A percentile compares a stretch with the other conserved stretches of the same genome.
Evolutionary conservation across 2,888 invertebrate genomes (phyloP).

Genomic region (Drosophila multiciliata): DNA sequence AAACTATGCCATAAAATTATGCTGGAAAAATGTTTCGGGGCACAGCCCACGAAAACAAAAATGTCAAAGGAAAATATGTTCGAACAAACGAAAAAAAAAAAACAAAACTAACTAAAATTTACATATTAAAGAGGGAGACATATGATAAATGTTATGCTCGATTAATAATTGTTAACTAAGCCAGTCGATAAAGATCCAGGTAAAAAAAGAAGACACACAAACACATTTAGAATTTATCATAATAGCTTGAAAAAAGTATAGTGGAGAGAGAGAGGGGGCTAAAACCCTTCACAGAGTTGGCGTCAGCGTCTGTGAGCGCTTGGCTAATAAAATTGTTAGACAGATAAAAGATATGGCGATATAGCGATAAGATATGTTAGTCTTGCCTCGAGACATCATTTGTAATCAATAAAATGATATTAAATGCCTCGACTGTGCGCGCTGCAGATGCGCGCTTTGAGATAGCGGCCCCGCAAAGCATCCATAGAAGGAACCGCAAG

Average conservation of each 20-base stretch:
- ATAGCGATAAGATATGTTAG: constrained; percentile 56
- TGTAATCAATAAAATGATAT: constrained; percentile 78
- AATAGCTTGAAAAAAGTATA: constrained; percentile 15
- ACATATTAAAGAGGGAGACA: constrained; percentile 54
- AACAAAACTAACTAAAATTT: constrained; percentile 43
- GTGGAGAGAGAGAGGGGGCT: background rate
- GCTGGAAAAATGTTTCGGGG: constrained; percentile 46
- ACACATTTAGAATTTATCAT: constrained; percentile 46
- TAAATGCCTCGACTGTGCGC: constrained; percentile 56
- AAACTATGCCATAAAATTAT: constrained; percentile 48
- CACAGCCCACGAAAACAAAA: constrained; percentile 44
- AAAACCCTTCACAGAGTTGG: constrained; percentile 26
- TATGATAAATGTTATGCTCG: constrained; percentile 79
- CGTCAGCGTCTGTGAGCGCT: constrained; percentile 32
- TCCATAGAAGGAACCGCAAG: constrained; percentile 43
- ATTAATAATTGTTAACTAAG: constrained; percentile 81
- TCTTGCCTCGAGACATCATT: constrained; percentile 68
- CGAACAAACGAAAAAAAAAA: background rate
- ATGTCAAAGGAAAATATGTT: constrained; percentile 34
- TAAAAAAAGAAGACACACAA: constrained; percentile 21
- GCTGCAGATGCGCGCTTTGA: constrained; percentile 64
- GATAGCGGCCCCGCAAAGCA: constrained; percentile 59
- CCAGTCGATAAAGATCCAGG: constrained; percentile 64
- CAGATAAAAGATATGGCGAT: constrained; percentile 62
- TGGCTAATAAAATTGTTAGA: constrained; percentile 78